Evolutionary conservation across 2,888 invertebrate species (phyloP).

Genomic region (Cactoblastis cactorum): DNA sequence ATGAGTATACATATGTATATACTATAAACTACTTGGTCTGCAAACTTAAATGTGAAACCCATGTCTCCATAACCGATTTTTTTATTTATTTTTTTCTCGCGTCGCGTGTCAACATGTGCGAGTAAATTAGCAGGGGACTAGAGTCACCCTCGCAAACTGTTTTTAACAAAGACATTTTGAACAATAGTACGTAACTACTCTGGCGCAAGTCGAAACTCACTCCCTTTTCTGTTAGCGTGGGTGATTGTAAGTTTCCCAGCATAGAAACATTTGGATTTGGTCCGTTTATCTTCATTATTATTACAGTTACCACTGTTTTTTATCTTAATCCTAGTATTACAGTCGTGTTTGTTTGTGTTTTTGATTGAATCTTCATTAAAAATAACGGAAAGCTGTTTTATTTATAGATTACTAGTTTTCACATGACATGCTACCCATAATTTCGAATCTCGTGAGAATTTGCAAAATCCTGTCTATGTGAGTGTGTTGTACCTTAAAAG

Average conservation of each 20-base stretch:
- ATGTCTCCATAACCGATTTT: conserved; percentile 61
- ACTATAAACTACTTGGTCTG: conserved; percentile 30
- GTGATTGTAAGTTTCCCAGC: conserved; percentile 20
- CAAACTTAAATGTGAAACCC: conserved; percentile 63
- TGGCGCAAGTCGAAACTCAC: conserved; percentile 69
- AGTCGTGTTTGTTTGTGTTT: not conserved
- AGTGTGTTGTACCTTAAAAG: too few relatives aligned
- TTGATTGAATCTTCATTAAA: too few relatives aligned
- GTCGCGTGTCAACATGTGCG: conserved; percentile 77
- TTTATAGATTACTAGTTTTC: too few relatives aligned
- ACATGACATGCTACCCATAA: too few relatives aligned
- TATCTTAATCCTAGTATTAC: not conserved
- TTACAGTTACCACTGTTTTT: conserved; percentile 9
- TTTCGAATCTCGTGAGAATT: too few relatives aligned
- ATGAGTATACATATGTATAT: conserved; percentile 16
- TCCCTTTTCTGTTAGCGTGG: conserved; percentile 51
- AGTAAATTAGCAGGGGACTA: conserved; percentile 74
- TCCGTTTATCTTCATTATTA: conserved; percentile 27
- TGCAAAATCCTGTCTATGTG: too few relatives aligned
- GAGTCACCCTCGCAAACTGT: conserved; percentile 67
- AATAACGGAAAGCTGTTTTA: too few relatives aligned
- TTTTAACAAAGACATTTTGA: conserved; percentile 70
- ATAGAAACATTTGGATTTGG: conserved; percentile 27
- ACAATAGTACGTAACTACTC: conserved; percentile 73
- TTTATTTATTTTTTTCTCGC: conserved; percentile 61